phyloP scores from a whole-genome alignment of 2,797 vertebrate genomes.

The Huso huso region DNA sequence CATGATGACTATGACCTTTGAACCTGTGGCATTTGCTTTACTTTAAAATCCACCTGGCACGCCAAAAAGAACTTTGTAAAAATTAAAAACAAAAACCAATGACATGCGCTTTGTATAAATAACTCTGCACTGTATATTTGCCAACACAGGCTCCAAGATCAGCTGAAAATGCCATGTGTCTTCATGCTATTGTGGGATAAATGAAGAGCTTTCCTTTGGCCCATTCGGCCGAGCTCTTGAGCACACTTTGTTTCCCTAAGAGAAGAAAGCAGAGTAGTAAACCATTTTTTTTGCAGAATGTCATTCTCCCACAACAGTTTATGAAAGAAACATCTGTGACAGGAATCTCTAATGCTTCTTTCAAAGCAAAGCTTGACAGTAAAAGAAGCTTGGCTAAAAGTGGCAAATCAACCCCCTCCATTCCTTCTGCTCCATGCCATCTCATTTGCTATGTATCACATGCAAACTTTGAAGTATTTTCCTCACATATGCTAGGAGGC shows the following conservation, averaged over 20 bases:
- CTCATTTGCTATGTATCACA: slow-evolving; percentile 84
- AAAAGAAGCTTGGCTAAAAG: slow-evolving; percentile 65
- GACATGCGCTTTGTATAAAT: neutral
- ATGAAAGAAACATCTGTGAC: slow-evolving; percentile 82
- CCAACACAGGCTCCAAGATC: slow-evolving; percentile 57
- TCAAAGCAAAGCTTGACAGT: slow-evolving; percentile 48
- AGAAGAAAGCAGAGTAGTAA: slow-evolving; percentile 67
- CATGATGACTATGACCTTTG: neutral
- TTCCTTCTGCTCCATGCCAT: slow-evolving; percentile 64
- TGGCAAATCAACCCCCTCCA: slow-evolving; percentile 56
- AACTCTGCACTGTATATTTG: slow-evolving; percentile 42
- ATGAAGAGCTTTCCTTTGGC: slow-evolving; percentile 56
- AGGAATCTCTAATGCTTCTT: slow-evolving; percentile 72
- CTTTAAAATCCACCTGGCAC: neutral
- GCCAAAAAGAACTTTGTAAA: neutral
- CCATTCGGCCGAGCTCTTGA: slow-evolving; percentile 54
- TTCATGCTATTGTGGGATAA: slow-evolving; percentile 57
- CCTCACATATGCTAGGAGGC: slow-evolving; percentile 63
- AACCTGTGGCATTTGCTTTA: neutral
- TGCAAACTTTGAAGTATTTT: slow-evolving; percentile 60
- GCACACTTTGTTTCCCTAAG: slow-evolving; percentile 59
- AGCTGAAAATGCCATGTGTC: slow-evolving; percentile 55
- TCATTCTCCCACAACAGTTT: slow-evolving; percentile 73
- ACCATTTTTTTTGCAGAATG: slow-evolving; percentile 62
- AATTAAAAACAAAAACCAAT: neutral